A percentile compares a stretch with the other conserved stretches of the same genome.
Evolutionary conservation across 2,113 vertebrate genomes (phyloP).

Genomic region (Solea senegalensis): DNA sequence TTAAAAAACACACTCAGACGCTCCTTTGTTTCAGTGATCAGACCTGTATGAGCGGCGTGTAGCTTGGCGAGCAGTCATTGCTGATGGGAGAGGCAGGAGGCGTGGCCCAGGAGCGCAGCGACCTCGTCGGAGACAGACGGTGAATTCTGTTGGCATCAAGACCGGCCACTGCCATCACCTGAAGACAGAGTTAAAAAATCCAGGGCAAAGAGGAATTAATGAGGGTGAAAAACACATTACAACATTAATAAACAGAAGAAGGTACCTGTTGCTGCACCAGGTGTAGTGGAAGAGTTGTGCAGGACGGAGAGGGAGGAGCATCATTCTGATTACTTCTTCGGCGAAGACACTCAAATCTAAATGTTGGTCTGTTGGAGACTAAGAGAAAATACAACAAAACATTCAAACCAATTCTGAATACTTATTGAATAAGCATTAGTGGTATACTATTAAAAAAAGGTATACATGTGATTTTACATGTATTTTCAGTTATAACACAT

Average conservation of each 20-base stretch:
- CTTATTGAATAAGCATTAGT: background rate
- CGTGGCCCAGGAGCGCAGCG: constrained; percentile 91
- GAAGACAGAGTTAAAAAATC: constrained; percentile 1
- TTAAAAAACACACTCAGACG: background rate
- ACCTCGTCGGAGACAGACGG: constrained; percentile 89
- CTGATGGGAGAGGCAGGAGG: constrained; percentile 89
- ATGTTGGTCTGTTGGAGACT: constrained; percentile 90
- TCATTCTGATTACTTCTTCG: constrained; percentile 89
- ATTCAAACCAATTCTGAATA: background rate
- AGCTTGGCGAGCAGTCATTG: constrained; percentile 82
- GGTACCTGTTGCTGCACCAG: constrained; percentile 96
- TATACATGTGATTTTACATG: no score
- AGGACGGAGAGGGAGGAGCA: constrained; percentile 79
- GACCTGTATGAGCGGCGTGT: constrained; percentile 93
- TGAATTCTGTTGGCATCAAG: constrained; percentile 90
- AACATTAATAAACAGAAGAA: background rate
- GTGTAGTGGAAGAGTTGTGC: constrained; percentile 90
- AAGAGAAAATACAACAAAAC: constrained; percentile 20
- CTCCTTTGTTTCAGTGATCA: background rate
- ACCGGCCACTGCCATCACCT: constrained; percentile 96
- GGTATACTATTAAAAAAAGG: no score
- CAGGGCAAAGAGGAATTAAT: background rate
- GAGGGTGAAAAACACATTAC: background rate
- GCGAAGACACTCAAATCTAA: constrained; percentile 95
- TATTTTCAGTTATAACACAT: no score